phyloP scores from a whole-genome alignment of 2,797 vertebrate genomes.

The Thripadectes ignobilis region DNA sequence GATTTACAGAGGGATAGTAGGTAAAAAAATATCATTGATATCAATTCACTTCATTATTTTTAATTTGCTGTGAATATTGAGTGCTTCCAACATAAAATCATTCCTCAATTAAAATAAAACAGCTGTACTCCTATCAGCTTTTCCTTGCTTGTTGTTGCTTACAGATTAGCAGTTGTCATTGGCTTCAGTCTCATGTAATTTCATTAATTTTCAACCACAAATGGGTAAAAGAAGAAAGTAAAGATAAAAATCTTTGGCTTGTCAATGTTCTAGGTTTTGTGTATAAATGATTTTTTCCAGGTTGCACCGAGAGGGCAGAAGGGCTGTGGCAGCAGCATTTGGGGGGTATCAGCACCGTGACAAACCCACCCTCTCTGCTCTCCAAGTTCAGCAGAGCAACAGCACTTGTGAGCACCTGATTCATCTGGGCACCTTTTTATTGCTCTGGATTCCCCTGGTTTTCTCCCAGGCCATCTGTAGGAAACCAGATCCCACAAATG shows the following conservation, averaged over 20 bases:
- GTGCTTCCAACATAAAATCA: constrained; percentile 80
- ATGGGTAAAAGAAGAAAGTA: constrained; percentile 67
- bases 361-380: background rate
- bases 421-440: background rate
- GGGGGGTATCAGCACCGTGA: background rate
- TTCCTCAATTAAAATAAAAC: constrained; percentile 81
- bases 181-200: constrained; percentile 77
- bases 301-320: background rate
- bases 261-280: background rate
- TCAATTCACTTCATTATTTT: constrained; percentile 83
- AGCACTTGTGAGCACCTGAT: background rate
- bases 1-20: constrained; percentile 82
- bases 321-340: background rate
- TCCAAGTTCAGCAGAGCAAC: background rate
- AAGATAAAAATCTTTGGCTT: constrained; percentile 48
- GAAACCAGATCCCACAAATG: background rate
- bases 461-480: background rate
- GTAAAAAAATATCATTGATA: constrained; percentile 79
- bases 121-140: constrained; percentile 76
- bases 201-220: constrained; percentile 80
- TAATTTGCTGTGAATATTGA: constrained; percentile 83
- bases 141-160: constrained; percentile 76
- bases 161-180: constrained; percentile 82
- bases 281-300: constrained; percentile 14
- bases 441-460: background rate